Base-by-base conservation (phyloP, 2,113 vertebrate genomes). In the Amblyornis subalaris region DNA sequence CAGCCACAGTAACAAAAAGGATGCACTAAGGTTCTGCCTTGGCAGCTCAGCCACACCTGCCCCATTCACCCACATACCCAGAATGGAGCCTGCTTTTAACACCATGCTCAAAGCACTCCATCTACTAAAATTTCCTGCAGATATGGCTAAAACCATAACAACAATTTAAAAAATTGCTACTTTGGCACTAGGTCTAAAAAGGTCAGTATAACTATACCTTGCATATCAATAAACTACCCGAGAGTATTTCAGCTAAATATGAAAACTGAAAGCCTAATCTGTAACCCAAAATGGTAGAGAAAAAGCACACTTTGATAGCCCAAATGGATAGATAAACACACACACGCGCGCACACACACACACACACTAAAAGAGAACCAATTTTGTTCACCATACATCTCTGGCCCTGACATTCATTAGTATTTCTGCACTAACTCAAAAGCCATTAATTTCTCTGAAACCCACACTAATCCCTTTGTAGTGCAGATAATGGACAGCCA, bases 361-460 rank as follows among this genome's bases (percentile, higher is more conserved):
- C 71, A n/a, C 35, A 40, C 22, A 23, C 31, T 75, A 80, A 67
- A 85, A 92, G 72, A 96, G 89, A 97, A 94, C 92, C 87, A 86
- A 74, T 97, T 97, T 97, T 77, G 72, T 93, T 94, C 92, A 69
- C 89, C 4, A 19, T 94, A 85, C 71, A 94, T 96, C 96, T 93
- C 96, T 93, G 88, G 79, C 93, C 93, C 90, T 96, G 90, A 96
- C 89, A 97, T 96, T 98, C 96, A 98, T 98, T 97, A 97, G 97
- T 97, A 97, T 97, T 97, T 98, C 97, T 96, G 94, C 4, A 18
- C 77, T 95, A 97, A 97, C 96, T 97, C 96, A 97, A 97, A 97
- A 96, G 95, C 96, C 96, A 97, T 97, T 98, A 97, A 97, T 97
- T 98, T 98, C 94, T 98, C 94, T 96, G 93, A 96, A 97, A 97